Conservation (phyloP, 2,888 invertebrate species). For the Conomelus anceps region DNA sequence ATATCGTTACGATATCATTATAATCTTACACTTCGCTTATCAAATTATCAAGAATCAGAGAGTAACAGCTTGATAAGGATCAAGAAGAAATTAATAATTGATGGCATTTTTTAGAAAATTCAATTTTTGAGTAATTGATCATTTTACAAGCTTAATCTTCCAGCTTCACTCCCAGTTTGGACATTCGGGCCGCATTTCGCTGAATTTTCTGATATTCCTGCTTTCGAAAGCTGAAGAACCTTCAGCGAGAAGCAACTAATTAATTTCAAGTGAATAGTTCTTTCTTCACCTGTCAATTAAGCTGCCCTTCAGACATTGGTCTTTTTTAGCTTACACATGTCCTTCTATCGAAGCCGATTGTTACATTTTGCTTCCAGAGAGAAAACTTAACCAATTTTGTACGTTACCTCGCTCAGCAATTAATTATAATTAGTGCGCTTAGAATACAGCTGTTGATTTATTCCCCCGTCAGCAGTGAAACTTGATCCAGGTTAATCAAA, state of each 20-base stretch:
- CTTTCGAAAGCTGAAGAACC: background rate
- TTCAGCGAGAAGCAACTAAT: background rate
- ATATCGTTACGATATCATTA: too few species aligned
- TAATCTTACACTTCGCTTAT: too few species aligned
- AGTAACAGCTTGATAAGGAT: too few species aligned
- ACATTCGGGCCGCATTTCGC: background rate
- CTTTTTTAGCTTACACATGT: background rate
- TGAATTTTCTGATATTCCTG: background rate
- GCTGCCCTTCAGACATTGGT: background rate
- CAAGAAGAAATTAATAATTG: too few species aligned
- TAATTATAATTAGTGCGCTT: background rate
- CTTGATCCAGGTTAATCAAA: background rate
- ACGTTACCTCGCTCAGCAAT: background rate
- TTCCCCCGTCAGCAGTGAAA: background rate
- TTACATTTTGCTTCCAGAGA: background rate
- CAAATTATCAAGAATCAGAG: too few species aligned
- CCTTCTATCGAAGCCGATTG: background rate
- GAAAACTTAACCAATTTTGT: background rate
- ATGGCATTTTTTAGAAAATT: too few species aligned
- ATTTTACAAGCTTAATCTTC: too few species aligned
- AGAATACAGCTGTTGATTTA: background rate
- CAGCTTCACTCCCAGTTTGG: too few species aligned
- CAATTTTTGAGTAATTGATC: too few species aligned
- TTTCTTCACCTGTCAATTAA: background rate
- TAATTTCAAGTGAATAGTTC: background rate